phyloP scores from a whole-genome alignment of 2,113 vertebrate genomes.

The Elaphurus davidianus region DNA sequence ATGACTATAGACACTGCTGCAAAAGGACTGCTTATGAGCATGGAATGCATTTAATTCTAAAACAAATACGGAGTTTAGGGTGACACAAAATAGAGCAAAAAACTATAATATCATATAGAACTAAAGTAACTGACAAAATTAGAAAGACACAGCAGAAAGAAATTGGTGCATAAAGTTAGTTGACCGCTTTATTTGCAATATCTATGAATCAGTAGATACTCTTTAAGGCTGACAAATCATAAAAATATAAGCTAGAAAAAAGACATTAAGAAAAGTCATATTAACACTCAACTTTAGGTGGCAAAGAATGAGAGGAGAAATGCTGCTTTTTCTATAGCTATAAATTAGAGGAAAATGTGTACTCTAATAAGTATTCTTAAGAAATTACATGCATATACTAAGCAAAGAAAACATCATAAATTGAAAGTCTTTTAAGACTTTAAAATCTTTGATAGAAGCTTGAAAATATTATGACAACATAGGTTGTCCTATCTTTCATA shows the following conservation, averaged over 20 bases:
- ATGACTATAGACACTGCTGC: neutral
- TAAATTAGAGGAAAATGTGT: neutral
- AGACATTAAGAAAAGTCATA: neutral
- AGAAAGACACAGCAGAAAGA: neutral
- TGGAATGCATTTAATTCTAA: neutral
- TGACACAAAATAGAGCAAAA: neutral
- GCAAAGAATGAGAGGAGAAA: neutral
- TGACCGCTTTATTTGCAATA: neutral
- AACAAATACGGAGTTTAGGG: neutral
- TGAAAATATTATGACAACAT: neutral
- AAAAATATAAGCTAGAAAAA: neutral
- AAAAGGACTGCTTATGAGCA: neutral
- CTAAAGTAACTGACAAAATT: neutral
- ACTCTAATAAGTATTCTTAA: neutral
- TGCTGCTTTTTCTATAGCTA: neutral
- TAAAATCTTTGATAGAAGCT: neutral
- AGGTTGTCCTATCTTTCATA: neutral
- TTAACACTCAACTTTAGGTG: neutral
- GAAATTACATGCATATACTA: neutral
- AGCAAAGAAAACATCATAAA: neutral
- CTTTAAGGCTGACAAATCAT: neutral
- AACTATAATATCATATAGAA: neutral
- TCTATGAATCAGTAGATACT: neutral
- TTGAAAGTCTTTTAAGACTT: neutral
- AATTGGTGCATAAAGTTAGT: neutral